A percentile compares a stretch with the other conserved stretches of the same genome.
These are phyloP conservation scores for Stratiomys singularior DNA, from an alignment of 2,888 invertebrate species.

Conservation along the genomic window DNA sequence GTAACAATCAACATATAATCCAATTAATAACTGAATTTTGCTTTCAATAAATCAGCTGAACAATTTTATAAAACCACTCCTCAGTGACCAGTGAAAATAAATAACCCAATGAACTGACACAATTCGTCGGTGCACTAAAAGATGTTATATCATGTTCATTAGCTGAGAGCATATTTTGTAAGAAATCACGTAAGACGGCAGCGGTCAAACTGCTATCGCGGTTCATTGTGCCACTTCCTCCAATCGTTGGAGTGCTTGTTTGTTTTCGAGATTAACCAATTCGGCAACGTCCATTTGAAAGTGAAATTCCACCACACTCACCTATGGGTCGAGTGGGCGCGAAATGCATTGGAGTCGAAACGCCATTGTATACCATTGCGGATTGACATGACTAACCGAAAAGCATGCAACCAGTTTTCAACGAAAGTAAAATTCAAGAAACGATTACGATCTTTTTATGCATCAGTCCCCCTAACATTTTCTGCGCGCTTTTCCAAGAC, in stretches of 20 bases:
- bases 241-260: constrained; percentile 13
- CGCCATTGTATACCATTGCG: no score
- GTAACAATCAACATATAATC: neutral
- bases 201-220: constrained; percentile 14
- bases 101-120: neutral
- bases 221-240: constrained; percentile 38
- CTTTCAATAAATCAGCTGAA: no score
- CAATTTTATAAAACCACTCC: no score
- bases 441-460: constrained; percentile 16
- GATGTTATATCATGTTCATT: constrained; percentile 16
- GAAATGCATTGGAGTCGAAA: constrained; percentile 23
- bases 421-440: constrained; percentile 22
- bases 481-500: constrained; percentile 10
- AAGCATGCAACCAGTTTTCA: constrained; percentile 17
- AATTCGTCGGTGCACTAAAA: neutral
- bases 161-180: neutral
- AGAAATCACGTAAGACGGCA: constrained; percentile 14
- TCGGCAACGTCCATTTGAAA: neutral
- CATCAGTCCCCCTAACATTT: neutral
- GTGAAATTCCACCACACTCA: constrained; percentile 33
- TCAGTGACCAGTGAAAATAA: neutral
- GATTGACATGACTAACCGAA: neutral
- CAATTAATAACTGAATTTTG: no score
- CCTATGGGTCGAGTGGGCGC: neutral
- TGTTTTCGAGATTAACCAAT: constrained; percentile 8